Base-by-base conservation (phyloP, 1,140 invertebrate species). In the Zaprionus ghesquierei region DNA sequence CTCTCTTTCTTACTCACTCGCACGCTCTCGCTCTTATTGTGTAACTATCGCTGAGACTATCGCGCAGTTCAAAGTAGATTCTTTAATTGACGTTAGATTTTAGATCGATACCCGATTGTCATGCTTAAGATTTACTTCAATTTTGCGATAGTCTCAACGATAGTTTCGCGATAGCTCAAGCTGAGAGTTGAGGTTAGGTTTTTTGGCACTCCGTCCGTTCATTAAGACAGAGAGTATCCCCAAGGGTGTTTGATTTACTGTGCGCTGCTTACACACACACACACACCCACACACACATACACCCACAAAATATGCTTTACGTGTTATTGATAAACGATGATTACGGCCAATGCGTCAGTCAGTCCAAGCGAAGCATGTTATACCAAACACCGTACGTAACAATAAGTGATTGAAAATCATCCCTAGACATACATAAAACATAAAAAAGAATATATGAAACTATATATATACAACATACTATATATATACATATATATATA, bases 351-450 rank as follows among this genome's bases (percentile, higher is more conserved):
- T 41, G 41, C 13, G 18, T 56, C 18, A 50, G 41, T 65, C 77
- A 79, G 76, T 82, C 76, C 79, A 87, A 79, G 82, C 79, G 55
- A 79, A 77, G 75, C 76, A 86, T 76, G 71, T 81, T 86, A 81
- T 90, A 90, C 79, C 76, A 89, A 90, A 90, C 87, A 90, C 87
- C 87, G 87, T 90, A 90, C 81, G 86, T 90, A 90, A 90, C 87
- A 90, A 90, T 90, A 90, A 90, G 87, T 90, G 87, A 90, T 90
- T 90, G 71, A 90, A 90, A 90, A 90, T 90, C 87, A 90, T 90
- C 84, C 84, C 81, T 87, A 87, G 82, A 82, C 84, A 82, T 87
- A 87, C 62, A 74, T 62, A 59, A 31, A 46, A 75, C 55, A 69
- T 65, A 74, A 66, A 81, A 35, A 65, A 59, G 68, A 55, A 79